A percentile compares a stretch with the other conserved stretches of the same genome.
phyloP scores from a whole-genome alignment of 2,797 vertebrate genomes.

The Echeneis naucrates region DNA sequence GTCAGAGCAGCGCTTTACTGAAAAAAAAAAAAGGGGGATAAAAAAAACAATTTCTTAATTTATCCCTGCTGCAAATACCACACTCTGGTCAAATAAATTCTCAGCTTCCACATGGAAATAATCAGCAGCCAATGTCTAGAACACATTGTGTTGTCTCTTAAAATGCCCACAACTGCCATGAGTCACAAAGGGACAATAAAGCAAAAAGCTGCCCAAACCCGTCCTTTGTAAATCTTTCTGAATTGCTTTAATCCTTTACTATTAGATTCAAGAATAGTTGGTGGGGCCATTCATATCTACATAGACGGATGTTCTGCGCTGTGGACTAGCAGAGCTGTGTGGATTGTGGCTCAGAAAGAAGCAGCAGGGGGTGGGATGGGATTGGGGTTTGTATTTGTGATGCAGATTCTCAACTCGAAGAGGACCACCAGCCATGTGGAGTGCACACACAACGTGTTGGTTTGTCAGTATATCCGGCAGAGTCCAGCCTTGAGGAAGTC shows the following conservation, averaged over 20 bases:
- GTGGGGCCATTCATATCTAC: slow-evolving; percentile 65
- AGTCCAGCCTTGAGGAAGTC: slow-evolving; percentile 11
- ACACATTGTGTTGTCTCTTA: slow-evolving; percentile 72
- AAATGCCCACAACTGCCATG: slow-evolving; percentile 72
- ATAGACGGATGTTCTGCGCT: slow-evolving; percentile 11
- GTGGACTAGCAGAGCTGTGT: slow-evolving; percentile 50
- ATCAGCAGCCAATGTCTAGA: slow-evolving; percentile 69
- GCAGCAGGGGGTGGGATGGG: slow-evolving; percentile 44
- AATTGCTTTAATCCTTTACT: slow-evolving; percentile 79
- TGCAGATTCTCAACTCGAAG: slow-evolving; percentile 62
- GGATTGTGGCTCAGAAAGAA: slow-evolving; percentile 52
- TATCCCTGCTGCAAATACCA: slow-evolving; percentile 29
- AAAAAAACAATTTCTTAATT: slow-evolving; percentile 49
- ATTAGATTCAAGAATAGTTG: slow-evolving; percentile 71
- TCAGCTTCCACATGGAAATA: slow-evolving; percentile 70
- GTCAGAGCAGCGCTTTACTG: slow-evolving; percentile 31
- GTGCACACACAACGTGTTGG: slow-evolving; percentile 23
- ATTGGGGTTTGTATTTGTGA: slow-evolving; percentile 62
- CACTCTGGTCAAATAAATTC: slow-evolving; percentile 62
- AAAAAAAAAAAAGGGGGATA: neutral
- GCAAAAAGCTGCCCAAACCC: slow-evolving; percentile 46
- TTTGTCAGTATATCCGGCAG: slow-evolving; percentile 27
- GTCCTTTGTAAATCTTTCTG: slow-evolving; percentile 77
- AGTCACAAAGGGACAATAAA: slow-evolving; percentile 79
- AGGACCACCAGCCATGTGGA: slow-evolving; percentile 74